phyloP scores from a whole-genome alignment of 2,888 invertebrate genomes.

The Philereme transversata region DNA sequence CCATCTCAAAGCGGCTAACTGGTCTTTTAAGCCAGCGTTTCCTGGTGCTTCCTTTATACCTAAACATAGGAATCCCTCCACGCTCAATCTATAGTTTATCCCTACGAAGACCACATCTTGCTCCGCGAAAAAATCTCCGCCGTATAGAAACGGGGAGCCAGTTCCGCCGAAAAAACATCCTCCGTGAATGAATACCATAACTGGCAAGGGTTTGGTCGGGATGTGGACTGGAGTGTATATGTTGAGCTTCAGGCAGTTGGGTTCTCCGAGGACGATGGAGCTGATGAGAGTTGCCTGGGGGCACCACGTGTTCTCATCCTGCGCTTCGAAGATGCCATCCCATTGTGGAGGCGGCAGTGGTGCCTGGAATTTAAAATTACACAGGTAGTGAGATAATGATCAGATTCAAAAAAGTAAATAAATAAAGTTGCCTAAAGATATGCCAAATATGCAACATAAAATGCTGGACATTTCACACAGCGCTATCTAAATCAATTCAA shows the following conservation, averaged over 20 bases:
- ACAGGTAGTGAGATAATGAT: too few species aligned
- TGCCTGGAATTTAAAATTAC: constrained; percentile 48
- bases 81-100: constrained; percentile 84
- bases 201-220: constrained; percentile 64
- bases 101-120: constrained; percentile 84
- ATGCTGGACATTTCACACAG: too few species aligned
- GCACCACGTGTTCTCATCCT: constrained; percentile 70
- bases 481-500: too few species aligned
- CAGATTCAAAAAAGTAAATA: too few species aligned
- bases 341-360: constrained; percentile 70
- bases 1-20: constrained; percentile 73
- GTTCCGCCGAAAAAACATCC: constrained; percentile 85
- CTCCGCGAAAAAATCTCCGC: constrained; percentile 84
- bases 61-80: constrained; percentile 86
- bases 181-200: constrained; percentile 87
- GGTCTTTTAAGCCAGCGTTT: constrained; percentile 85
- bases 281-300: constrained; percentile 62
- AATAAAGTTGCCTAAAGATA: too few species aligned
- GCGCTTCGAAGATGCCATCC: constrained; percentile 69
- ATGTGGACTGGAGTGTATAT: constrained; percentile 60
- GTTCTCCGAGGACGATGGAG: constrained; percentile 52
- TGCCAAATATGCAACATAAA: too few species aligned
- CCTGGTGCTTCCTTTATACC: constrained; percentile 86
- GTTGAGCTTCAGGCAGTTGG: constrained; percentile 71
- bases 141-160: constrained; percentile 83